These are phyloP conservation scores for Conomelus anceps DNA, from an alignment of 2,888 invertebrate species.

Conservation along the genomic window DNA sequence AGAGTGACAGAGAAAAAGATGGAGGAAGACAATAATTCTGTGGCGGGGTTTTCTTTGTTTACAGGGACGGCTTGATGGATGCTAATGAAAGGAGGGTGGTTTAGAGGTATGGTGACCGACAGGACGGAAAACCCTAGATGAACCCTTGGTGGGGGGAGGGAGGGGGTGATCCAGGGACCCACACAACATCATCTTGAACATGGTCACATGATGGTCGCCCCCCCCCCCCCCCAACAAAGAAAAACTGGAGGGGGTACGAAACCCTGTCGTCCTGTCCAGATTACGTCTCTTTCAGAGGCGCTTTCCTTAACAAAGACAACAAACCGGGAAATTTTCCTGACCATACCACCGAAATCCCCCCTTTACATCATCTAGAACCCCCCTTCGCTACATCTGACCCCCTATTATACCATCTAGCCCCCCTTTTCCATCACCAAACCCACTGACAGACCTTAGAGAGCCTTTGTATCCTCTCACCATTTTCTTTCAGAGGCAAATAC, in stretches of 20 bases:
- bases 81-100: constrained; percentile 28
- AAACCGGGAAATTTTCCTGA: background rate
- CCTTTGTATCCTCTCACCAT: background rate
- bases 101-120: constrained; percentile 25
- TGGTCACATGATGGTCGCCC: constrained; percentile 17
- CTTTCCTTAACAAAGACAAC: background rate
- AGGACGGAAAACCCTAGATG: constrained; percentile 22
- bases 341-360: background rate
- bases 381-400: too few species aligned
- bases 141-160: background rate
- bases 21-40: background rate
- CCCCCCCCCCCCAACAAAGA: background rate
- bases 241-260: background rate
- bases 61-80: constrained; percentile 26
- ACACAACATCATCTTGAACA: constrained; percentile 17
- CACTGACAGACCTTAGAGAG: background rate
- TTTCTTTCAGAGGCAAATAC: background rate
- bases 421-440: too few species aligned
- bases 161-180: background rate
- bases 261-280: background rate
- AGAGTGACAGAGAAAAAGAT: background rate
- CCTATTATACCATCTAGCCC: background rate
- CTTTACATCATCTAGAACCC: too few species aligned
- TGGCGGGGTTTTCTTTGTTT: constrained; percentile 13
- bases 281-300: too few species aligned